phyloP scores from a whole-genome alignment of 2,888 invertebrate species.

The Cheilosia vulpina region DNA sequence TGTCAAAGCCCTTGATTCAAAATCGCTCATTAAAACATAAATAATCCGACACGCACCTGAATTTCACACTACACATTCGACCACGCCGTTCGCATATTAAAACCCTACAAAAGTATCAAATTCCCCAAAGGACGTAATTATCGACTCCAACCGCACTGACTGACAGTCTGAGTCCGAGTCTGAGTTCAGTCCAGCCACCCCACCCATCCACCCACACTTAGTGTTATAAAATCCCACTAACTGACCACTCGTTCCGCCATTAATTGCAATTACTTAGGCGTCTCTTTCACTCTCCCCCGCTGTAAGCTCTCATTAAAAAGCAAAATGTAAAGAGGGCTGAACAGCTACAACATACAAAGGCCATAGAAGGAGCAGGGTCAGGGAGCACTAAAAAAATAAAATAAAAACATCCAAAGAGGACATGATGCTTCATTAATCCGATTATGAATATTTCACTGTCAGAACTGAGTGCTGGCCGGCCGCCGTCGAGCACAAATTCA shows the following conservation, averaged over 20 bases:
- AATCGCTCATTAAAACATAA: conserved; percentile 20
- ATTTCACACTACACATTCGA: conserved; percentile 5
- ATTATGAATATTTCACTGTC: conserved; percentile 69
- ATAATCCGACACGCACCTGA: conserved; percentile 19
- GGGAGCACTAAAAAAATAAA: conserved; percentile 1
- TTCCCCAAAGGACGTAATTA: conserved; percentile 43
- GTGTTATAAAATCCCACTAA: conserved; percentile 50
- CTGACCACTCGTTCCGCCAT: conserved; percentile 62
- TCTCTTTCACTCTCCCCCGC: conserved; percentile 1
- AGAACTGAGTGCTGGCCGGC: conserved; percentile 13
- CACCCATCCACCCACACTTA: conserved; percentile 19
- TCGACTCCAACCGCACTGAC: conserved; percentile 36
- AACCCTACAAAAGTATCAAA: conserved; percentile 46
- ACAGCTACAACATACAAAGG: neutral
- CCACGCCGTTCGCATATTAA: conserved; percentile 12
- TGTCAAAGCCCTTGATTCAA: neutral
- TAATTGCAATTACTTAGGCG: conserved; percentile 62
- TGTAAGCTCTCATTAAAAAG: conserved; percentile 47
- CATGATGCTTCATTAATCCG: conserved; percentile 70
- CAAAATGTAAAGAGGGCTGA: conserved; percentile 26
- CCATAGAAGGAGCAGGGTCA: neutral
- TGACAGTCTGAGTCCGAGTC: neutral
- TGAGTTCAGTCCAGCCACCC: neutral
- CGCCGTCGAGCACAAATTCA: conserved; percentile 3
- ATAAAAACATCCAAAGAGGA: conserved; percentile 44